A percentile compares a stretch with the other conserved stretches of the same genome.
These are phyloP conservation scores for Austrofundulus limnaeus DNA, from an alignment of 2,113 vertebrate genomes.

Conservation along the genomic window DNA sequence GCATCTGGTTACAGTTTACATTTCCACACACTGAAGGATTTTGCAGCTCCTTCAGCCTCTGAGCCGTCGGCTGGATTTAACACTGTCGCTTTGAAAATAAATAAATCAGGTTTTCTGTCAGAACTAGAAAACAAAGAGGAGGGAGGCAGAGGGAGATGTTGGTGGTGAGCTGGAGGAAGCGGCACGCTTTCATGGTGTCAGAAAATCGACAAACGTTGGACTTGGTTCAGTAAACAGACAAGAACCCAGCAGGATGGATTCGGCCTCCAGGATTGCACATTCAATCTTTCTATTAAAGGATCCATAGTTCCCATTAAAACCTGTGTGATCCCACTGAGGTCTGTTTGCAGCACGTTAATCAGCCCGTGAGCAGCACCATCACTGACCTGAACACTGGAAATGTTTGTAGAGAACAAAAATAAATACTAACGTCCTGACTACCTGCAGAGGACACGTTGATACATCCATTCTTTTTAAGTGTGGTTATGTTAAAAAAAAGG, in stretches of 20 bases:
- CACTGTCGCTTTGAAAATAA: constrained; percentile 55
- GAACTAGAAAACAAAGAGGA: background rate
- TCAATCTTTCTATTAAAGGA: constrained; percentile 37
- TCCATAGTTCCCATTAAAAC: constrained; percentile 43
- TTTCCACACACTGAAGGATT: constrained; percentile 51
- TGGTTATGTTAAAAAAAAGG: no score
- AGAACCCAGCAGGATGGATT: constrained; percentile 40
- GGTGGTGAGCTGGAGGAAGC: background rate
- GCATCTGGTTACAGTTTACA: constrained; percentile 67
- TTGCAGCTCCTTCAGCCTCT: constrained; percentile 33
- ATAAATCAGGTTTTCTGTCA: constrained; percentile 41
- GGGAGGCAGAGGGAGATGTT: background rate
- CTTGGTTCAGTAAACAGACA: constrained; percentile 35
- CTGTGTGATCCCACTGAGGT: constrained; percentile 19
- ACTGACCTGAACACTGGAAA: constrained; percentile 3
- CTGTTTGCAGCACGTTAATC: constrained; percentile 44
- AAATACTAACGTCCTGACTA: constrained; percentile 1
- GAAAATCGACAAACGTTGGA: constrained; percentile 36
- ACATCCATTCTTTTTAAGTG: background rate
- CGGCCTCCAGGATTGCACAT: constrained; percentile 31
- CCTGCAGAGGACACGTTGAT: background rate
- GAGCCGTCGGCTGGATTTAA: constrained; percentile 37
- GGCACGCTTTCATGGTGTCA: constrained; percentile 27
- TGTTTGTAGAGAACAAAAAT: background rate
- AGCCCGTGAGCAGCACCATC: constrained; percentile 27